These are phyloP conservation scores for Colaptes auratus DNA, from an alignment of 2,113 vertebrate genomes.

Conservation along the genomic window DNA sequence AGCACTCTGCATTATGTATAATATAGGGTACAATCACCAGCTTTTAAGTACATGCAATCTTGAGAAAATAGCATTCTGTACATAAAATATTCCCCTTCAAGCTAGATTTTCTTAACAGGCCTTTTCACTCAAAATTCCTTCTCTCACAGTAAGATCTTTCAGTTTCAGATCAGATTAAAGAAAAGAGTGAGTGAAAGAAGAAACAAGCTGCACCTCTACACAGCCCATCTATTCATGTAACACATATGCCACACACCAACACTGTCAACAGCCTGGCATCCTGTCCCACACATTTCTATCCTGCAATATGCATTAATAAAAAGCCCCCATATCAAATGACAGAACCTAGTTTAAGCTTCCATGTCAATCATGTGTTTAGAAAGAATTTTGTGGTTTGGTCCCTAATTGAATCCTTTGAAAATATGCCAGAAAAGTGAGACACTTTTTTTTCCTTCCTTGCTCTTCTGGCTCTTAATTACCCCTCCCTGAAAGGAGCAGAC, in stretches of 20 bases:
- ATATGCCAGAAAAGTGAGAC: background rate
- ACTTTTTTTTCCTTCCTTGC: background rate
- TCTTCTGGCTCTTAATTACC: conserved; percentile 25
- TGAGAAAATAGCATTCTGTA: background rate
- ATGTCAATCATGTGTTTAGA: conserved; percentile 27
- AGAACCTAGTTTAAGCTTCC: background rate
- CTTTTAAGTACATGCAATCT: background rate
- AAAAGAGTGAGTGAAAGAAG: conserved; percentile 1
- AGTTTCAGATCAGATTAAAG: conserved; percentile 25
- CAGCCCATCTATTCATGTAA: background rate
- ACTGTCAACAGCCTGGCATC: conserved; percentile 41
- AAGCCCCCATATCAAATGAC: background rate
- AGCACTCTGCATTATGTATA: background rate
- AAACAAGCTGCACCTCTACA: background rate
- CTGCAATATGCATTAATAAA: conserved; percentile 3
- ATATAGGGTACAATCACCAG: background rate
- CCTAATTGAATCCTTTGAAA: conserved; percentile 46
- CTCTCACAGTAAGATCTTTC: background rate
- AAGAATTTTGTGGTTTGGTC: conserved; percentile 10
- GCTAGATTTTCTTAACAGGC: background rate
- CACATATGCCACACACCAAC: conserved; percentile 12
- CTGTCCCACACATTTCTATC: background rate
- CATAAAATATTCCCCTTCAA: conserved; percentile 11
- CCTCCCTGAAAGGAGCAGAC: background rate
- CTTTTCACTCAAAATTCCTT: background rate